These are phyloP conservation scores for Anolis apletophallus DNA, from an alignment of 2,797 vertebrate species.

Conservation along the genomic window DNA sequence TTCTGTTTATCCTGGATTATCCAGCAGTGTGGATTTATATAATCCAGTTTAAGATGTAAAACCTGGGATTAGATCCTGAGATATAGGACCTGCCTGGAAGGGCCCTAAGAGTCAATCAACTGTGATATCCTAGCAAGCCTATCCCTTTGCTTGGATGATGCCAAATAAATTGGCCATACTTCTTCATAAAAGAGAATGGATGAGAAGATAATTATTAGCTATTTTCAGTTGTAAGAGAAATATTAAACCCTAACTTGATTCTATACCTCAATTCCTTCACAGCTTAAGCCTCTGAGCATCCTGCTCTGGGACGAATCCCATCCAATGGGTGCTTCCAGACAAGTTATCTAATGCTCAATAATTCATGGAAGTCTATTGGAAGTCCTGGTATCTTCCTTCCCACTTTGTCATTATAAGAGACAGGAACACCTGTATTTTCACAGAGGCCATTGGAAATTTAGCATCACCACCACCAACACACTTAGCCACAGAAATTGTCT, in stretches of 20 bases:
- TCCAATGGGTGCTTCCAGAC: neutral
- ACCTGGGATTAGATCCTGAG: too few relatives aligned
- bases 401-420: neutral
- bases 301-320: neutral
- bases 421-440: neutral
- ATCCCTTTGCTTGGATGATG: neutral
- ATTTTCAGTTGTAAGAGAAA: neutral
- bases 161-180: neutral
- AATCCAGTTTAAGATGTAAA: too few relatives aligned
- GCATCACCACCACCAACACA: neutral
- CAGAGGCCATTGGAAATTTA: neutral
- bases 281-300: neutral
- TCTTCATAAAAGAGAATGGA: neutral
- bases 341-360: neutral
- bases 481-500: neutral
- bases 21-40: too few relatives aligned
- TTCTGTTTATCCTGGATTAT: too few relatives aligned
- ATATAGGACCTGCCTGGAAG: too few relatives aligned
- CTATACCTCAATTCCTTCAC: neutral
- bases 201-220: neutral
- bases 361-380: neutral
- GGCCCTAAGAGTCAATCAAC: too few relatives aligned
- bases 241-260: neutral
- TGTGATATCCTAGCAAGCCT: neutral
- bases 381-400: neutral